These are phyloP conservation scores for Anhinga rufa DNA, from an alignment of 2,113 vertebrate species.

Conservation along the genomic window DNA sequence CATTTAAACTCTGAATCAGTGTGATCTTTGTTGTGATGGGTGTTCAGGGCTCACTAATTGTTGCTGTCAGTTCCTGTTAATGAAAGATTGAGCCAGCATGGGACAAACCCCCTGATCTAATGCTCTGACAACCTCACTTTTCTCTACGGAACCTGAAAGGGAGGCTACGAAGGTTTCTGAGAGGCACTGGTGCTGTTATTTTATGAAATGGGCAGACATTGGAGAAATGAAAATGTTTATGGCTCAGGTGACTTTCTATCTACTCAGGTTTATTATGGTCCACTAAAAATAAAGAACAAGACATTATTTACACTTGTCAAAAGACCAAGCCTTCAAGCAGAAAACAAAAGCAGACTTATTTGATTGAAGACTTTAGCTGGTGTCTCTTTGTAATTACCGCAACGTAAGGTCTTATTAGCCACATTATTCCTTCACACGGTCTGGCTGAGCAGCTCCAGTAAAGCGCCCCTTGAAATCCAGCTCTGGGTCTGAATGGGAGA, in stretches of 20 bases:
- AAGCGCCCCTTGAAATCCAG: background rate
- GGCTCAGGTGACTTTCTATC: background rate
- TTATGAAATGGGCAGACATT: background rate
- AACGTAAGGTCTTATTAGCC: background rate
- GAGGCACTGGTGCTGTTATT: background rate
- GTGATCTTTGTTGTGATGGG: background rate
- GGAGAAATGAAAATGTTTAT: background rate
- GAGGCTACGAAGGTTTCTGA: background rate
- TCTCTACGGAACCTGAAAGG: background rate
- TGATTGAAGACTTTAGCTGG: background rate
- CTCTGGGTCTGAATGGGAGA: background rate
- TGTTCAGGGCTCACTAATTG: background rate
- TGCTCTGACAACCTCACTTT: background rate
- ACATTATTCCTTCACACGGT: accelerated
- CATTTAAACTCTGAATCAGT: background rate
- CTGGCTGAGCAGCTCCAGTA: background rate
- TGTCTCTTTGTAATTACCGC: background rate
- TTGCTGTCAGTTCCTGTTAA: background rate
- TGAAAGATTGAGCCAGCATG: background rate
- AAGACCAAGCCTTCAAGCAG: background rate
- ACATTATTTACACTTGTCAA: background rate
- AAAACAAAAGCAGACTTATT: background rate
- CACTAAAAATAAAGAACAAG: background rate
- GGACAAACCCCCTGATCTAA: background rate
- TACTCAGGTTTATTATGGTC: background rate